Conservation (phyloP, 2,797 vertebrate species). For the Lepus oiostolus region DNA sequence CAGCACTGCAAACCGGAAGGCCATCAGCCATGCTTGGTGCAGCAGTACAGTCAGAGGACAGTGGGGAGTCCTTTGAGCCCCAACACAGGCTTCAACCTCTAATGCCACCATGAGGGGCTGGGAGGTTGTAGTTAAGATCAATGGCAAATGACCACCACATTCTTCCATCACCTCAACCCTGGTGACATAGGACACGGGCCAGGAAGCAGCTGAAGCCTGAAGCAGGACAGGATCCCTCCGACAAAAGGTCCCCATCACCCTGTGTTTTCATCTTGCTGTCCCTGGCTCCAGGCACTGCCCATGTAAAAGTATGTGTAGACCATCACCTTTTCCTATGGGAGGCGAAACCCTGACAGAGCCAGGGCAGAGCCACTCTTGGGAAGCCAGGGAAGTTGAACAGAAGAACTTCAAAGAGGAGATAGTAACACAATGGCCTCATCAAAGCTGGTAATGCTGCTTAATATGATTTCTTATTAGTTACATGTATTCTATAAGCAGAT, state of each 20-base stretch:
- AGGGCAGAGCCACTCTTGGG: accelerated
- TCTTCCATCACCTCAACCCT: not conserved
- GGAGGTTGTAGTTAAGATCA: not conserved
- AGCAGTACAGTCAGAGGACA: not conserved
- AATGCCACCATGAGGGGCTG: not conserved
- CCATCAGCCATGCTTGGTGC: not conserved
- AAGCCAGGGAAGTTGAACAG: not conserved
- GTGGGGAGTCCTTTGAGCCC: not conserved
- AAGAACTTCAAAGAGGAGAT: not conserved
- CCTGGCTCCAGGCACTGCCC: not conserved
- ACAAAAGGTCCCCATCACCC: not conserved
- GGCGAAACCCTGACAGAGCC: not conserved
- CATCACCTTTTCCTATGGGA: not conserved
- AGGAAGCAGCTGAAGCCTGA: not conserved
- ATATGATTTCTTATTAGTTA: not conserved
- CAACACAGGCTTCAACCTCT: not conserved
- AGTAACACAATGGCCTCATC: not conserved
- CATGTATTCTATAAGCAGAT: not conserved
- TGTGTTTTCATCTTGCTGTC: not conserved
- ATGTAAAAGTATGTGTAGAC: not conserved
- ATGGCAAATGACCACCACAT: not conserved
- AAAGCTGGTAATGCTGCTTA: not conserved
- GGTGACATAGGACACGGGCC: not conserved
- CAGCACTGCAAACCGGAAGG: not conserved
- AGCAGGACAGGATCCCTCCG: not conserved